These are phyloP conservation scores for Eurystomus gularis DNA, from an alignment of 2,113 vertebrate species.

Conservation along the genomic window DNA sequence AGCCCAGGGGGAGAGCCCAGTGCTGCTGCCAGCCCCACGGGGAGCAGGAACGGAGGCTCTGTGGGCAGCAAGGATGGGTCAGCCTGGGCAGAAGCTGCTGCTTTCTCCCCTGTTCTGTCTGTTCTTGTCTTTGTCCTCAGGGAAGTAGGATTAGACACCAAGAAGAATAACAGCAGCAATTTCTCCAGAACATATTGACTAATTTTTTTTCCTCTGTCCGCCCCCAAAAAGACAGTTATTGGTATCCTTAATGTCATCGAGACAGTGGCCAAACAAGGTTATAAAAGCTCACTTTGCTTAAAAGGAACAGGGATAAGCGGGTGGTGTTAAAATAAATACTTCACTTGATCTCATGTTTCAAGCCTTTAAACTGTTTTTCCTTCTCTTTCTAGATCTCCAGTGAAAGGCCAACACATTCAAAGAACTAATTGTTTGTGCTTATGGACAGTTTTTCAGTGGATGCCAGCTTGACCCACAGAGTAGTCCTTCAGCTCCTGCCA, in stretches of 20 bases:
- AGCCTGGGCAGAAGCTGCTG: not conserved
- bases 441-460: not conserved
- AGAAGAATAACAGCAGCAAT: constrained; percentile 47
- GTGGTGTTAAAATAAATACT: not conserved
- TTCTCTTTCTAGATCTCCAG: not conserved
- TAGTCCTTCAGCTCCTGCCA: not conserved
- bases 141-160: not conserved
- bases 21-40: rapidly evolving
- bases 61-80: not conserved
- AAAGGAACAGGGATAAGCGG: not conserved
- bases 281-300: constrained; percentile 10
- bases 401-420: not conserved
- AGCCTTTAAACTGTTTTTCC: not conserved
- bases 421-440: not conserved
- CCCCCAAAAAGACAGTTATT: constrained; percentile 11
- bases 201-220: not conserved
- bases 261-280: constrained; percentile 13
- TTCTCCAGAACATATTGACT: constrained; percentile 37
- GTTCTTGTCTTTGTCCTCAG: not conserved
- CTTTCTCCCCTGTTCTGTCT: not conserved
- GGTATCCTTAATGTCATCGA: not conserved
- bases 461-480: not conserved
- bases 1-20: not conserved
- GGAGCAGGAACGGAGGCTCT: rapidly evolving
- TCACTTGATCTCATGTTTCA: not conserved